Evolutionary conservation across 2,888 invertebrate species (phyloP), one percentile per base, ranked within the genome.

Genomic region (Zele albiditarsus): DNA sequence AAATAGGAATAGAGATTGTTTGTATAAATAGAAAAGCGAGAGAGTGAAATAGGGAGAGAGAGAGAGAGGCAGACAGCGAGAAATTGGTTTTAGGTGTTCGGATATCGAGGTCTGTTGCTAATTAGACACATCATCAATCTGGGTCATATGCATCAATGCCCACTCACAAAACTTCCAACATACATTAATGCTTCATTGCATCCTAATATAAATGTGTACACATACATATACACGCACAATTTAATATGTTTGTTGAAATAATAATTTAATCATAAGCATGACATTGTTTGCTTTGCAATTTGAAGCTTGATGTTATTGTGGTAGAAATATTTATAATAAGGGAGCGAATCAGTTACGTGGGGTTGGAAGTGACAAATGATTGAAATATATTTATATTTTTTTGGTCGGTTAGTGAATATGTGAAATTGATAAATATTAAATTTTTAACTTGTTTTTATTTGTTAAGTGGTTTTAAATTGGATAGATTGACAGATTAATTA

Each of bases 101-200:
- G 60, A 60, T 28, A 62, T 67, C 66, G 20, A 63, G 60, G 53
- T 20, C 14, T 60, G n/a, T 23, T 28, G 57, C 66, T 66, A 67
- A 73, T 73, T 66, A 60, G 73, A 73, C 46, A 67, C 67, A 20
- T 23, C 31, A 57, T 57, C 28, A 31, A 73, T 63, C 33, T 67
- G 58, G 57, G 66, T 73, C 73, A 65, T 28, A 38, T 27, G 66
- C 67, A 49, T 71, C 63, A 42, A 46, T 53, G 63, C 31, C 49
- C 71, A 71, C 70, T 46, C 69, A 49, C 49, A 63, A 63, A 46
- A 63, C 71, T 49, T 49, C 12, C 31, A 63, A n/a, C 3, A 33
- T 63, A 8, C 38, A 31, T 63, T 16, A n/a, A 33, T 38, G 63
- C n/a, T 20, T 60, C 2, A 5, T 62, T 14, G 46, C 46, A 46